Percentiles rank a stretch among this genome's conserved stretches.
Conservation (phyloP, 53 echinoderm and acorn worm species). For the Henricia sp. region DNA sequence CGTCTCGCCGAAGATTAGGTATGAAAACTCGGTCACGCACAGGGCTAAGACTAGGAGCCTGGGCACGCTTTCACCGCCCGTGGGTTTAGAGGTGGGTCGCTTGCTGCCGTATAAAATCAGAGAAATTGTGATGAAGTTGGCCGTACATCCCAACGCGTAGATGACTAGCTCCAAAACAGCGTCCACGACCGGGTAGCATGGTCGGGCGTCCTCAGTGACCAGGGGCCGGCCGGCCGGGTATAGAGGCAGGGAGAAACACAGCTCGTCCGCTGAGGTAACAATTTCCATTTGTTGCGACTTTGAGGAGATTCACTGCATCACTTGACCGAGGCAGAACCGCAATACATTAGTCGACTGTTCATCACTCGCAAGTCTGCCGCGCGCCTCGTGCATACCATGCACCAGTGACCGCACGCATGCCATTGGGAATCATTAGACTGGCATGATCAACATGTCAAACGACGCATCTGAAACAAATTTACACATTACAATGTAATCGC, state of each 20-base stretch:
- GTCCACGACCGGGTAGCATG: constrained; percentile 47
- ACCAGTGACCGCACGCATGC: no score
- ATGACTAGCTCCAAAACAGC: constrained; percentile 21
- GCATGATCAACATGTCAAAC: no score
- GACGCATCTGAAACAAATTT: no score
- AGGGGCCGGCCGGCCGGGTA: constrained; percentile 70
- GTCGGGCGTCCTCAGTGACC: constrained; percentile 20
- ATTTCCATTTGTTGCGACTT: no score
- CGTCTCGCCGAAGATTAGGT: constrained; percentile 75
- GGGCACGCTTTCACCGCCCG: constrained; percentile 76
- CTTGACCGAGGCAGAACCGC: no score
- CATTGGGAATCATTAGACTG: no score
- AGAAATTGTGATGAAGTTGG: constrained; percentile 59
- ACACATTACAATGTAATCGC: no score
- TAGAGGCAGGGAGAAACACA: constrained; percentile 61
- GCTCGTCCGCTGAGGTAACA: neutral
- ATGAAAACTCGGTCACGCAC: constrained; percentile 75
- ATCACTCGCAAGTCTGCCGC: no score
- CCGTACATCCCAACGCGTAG: constrained; percentile 58
- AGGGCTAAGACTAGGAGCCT: constrained; percentile 75
- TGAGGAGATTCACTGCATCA: no score
- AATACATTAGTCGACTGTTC: no score
- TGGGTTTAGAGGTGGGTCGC: constrained; percentile 42
- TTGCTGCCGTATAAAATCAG: constrained; percentile 65
- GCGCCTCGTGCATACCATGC: no score